Base-by-base conservation (phyloP, 2,888 invertebrate species). In the Oscheius onirici region DNA sequence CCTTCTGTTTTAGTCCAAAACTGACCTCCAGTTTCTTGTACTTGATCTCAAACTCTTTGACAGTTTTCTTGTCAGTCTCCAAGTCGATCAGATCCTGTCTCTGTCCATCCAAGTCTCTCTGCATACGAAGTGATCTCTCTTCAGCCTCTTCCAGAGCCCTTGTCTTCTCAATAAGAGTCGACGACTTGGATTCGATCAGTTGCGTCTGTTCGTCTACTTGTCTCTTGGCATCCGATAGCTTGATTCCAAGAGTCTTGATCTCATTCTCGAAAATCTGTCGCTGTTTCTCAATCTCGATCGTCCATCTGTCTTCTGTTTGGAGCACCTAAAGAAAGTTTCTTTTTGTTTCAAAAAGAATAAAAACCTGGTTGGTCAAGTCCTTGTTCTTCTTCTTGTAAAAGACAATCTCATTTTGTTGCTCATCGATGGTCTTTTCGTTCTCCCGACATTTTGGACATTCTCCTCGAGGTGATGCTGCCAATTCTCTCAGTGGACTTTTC, bases 281-380 rank as follows among this genome's bases (percentile, higher is more conserved):
- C 57, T 87, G 81, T 68, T 84, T 84, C 69, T 87, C 87, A 60
- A 87, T 85, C 67, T 87, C 87, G 40, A 84, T 83, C 40, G 85
- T 87, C 87, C 87, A 87, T 13, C 87, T 78, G 61, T 87, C 87
- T 63, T 87, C 87, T 1, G 87, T 87, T 77, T 87, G 86, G 3
- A 87, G 78, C 5, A 77, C 77, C 76, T 76, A 24, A 22, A 71
- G 8, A 1, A 1, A 17, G 15, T 6, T 26, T 54, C 40, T 20
- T 2, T 22, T n/a, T 34, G 41, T 11, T 43, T 24, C 6, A 20
- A 26, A 26, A 61, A n/a, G 3, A 69, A 60, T 54, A 68, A 71
- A 11, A 10, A 87, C 81, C 68, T 87, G 86, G 28, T 87, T 84
- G 6, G 86, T 86, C 20, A 86, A 72, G 70, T 86, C 86, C 69